Percentiles rank a stretch among this genome's conserved stretches.
Conservation (phyloP, 2,797 vertebrate genomes). For the Mormyrus proboscirostris region DNA sequence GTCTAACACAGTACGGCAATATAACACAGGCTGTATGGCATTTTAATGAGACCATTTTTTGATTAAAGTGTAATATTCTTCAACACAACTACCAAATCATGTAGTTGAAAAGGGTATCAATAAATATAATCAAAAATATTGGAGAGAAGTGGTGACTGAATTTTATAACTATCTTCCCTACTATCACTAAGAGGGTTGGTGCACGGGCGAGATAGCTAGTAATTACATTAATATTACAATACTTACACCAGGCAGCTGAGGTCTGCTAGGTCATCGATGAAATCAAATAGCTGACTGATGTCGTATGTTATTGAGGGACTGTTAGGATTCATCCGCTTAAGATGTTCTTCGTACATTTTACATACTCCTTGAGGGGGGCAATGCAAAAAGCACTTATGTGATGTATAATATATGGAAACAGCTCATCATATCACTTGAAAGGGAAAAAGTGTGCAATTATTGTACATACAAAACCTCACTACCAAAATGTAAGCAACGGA, state of each 20-base stretch:
- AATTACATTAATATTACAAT: constrained; percentile 21
- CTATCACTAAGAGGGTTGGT: background rate
- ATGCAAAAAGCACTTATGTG: background rate
- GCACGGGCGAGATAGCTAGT: background rate
- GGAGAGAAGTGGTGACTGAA: background rate
- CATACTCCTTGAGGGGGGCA: constrained; percentile 74
- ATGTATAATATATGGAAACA: background rate
- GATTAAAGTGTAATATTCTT: background rate
- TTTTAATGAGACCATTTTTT: background rate
- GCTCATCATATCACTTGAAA: background rate
- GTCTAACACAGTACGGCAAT: background rate
- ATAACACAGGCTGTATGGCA: background rate
- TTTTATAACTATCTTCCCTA: background rate
- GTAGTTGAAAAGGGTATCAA: background rate
- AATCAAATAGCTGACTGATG: constrained; percentile 97
- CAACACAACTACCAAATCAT: background rate
- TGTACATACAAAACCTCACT: background rate
- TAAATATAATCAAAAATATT: background rate
- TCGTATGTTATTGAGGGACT: constrained; percentile 97
- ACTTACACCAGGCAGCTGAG: constrained; percentile 99
- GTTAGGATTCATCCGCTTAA: constrained; percentile 99
- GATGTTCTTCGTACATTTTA: constrained; percentile 99
- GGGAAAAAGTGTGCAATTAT: background rate
- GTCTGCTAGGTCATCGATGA: constrained; percentile 95
- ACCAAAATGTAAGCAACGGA: background rate